A percentile compares a stretch with the other conserved stretches of the same genome.
These are phyloP conservation scores for Cyphomyrus discorhynchus DNA, from an alignment of 2,113 vertebrate genomes.

Conservation along the genomic window DNA sequence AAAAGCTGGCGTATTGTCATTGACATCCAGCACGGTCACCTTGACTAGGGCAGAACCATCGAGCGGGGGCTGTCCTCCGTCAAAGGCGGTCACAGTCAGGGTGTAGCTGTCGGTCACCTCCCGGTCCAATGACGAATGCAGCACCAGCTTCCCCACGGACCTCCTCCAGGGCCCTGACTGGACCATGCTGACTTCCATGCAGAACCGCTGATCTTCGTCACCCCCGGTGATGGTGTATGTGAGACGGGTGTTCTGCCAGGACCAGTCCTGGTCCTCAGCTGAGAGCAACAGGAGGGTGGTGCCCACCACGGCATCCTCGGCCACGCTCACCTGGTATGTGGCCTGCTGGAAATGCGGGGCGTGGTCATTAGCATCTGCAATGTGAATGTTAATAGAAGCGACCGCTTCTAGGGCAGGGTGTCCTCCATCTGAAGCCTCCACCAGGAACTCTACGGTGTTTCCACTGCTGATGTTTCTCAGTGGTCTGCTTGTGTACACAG, in stretches of 20 bases:
- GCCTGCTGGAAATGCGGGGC: constrained; percentile 66
- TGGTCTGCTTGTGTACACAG: constrained; percentile 63
- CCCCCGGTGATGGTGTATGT: constrained; percentile 71
- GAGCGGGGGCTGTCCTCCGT: constrained; percentile 63
- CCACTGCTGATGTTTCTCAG: constrained; percentile 49
- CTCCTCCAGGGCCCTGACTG: constrained; percentile 47
- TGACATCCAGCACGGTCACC: constrained; percentile 74
- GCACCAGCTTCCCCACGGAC: constrained; percentile 63
- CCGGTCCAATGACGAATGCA: constrained; percentile 68
- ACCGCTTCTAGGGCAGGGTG: constrained; percentile 62
- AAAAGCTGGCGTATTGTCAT: constrained; percentile 80
- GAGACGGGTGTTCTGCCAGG: constrained; percentile 57
- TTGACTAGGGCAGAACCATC: constrained; percentile 64
- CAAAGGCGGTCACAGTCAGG: constrained; percentile 69
- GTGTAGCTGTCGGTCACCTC: constrained; percentile 60
- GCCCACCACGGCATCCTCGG: constrained; percentile 64
- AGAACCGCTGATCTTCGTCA: constrained; percentile 68
- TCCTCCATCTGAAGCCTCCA: constrained; percentile 78
- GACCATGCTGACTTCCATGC: constrained; percentile 56
- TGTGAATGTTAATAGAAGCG: constrained; percentile 59
- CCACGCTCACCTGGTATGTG: constrained; percentile 64
- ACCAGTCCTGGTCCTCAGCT: constrained; percentile 68
- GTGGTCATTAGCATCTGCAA: constrained; percentile 70
- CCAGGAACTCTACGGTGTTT: constrained; percentile 62
- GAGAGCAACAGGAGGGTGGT: constrained; percentile 65